These are phyloP conservation scores for Actinia tenebrosa DNA, from an alignment of 64 coral and sea anemone species.

Conservation along the genomic window DNA sequence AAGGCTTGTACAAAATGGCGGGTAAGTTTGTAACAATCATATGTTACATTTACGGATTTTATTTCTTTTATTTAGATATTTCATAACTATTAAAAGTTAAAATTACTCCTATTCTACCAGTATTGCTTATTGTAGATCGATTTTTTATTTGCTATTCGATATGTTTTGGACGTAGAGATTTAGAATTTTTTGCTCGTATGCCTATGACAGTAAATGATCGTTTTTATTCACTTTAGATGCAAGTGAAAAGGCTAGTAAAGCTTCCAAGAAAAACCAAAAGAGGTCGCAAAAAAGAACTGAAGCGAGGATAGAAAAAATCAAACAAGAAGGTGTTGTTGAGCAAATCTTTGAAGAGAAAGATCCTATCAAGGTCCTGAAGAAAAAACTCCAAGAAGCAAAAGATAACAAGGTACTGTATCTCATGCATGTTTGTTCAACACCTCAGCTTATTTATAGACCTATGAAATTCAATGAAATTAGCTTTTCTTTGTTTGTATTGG, in stretches of 20 bases:
- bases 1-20: not conserved
- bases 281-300: constrained; percentile 63
- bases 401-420: constrained; percentile 49
- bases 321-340: constrained; percentile 37
- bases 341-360: constrained; percentile 69
- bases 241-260: constrained; percentile 14
- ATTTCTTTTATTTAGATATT: not conserved
- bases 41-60: not conserved
- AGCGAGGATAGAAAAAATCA: constrained; percentile 48
- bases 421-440: not conserved
- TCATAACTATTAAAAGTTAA: not conserved
- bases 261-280: constrained; percentile 75
- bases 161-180: not conserved
- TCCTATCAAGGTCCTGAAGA: constrained; percentile 49
- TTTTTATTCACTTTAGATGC: not conserved
- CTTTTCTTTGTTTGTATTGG: no score
- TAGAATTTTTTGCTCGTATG: not conserved
- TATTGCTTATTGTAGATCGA: not conserved
- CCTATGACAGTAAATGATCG: not conserved
- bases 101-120: not conserved
- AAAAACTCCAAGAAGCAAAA: constrained; percentile 80
- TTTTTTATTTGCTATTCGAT: not conserved
- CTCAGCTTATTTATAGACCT: no score
- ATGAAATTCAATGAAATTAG: no score
- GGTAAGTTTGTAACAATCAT: not conserved